A percentile compares a stretch with the other conserved stretches of the same genome.
These are phyloP conservation scores for Eulemur mongoz DNA, from an alignment of 2,797 vertebrate genomes.

Conservation along the genomic window DNA sequence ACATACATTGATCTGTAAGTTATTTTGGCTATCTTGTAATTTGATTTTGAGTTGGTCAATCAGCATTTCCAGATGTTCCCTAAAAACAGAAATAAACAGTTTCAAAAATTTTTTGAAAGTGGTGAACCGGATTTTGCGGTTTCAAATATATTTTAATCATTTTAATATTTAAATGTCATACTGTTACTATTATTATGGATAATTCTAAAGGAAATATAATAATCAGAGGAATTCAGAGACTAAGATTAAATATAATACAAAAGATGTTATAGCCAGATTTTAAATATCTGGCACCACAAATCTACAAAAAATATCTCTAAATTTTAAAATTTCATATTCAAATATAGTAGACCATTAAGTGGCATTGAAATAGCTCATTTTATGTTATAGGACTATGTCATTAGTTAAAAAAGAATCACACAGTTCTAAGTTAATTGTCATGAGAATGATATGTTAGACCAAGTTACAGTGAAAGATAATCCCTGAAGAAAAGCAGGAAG, in stretches of 20 bases:
- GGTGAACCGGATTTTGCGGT: conserved; percentile 12
- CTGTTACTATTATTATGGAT: not conserved
- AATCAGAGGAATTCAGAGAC: not conserved
- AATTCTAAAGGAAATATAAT: not conserved
- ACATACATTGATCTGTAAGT: conserved; percentile 86
- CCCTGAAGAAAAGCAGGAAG: not conserved
- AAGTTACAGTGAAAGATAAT: not conserved
- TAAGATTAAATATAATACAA: not conserved
- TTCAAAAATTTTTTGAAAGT: not conserved
- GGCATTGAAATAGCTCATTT: conserved; percentile 11
- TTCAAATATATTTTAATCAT: conserved; percentile 7
- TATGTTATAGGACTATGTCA: not conserved
- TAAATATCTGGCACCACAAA: not conserved
- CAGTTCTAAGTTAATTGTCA: not conserved
- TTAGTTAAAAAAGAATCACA: not conserved
- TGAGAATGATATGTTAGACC: not conserved
- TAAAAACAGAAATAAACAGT: conserved; percentile 71
- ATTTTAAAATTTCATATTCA: conserved; percentile 37
- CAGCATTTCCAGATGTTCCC: conserved; percentile 91
- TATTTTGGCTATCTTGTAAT: conserved; percentile 93
- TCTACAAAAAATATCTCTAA: not conserved
- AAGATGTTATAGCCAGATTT: not conserved
- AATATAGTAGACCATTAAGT: not conserved
- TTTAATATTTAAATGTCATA: not conserved
- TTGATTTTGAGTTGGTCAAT: conserved; percentile 92